Conservation (phyloP, 2,888 invertebrate species). For the Dynastes maya region DNA sequence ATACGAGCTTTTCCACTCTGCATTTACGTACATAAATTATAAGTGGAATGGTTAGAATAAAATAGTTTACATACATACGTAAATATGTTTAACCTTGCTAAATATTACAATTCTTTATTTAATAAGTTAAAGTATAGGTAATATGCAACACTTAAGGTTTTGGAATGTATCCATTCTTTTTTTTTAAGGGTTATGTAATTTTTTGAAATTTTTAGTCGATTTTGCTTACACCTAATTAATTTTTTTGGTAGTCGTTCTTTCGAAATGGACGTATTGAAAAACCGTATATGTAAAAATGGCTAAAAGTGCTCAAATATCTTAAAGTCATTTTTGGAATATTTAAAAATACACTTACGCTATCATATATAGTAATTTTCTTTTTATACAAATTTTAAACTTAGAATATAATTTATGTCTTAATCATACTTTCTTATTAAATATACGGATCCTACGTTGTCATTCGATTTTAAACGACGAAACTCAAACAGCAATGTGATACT, state of each 20-base stretch:
- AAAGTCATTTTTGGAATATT: constrained; percentile 54
- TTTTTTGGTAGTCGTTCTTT: constrained; percentile 2
- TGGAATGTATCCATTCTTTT: background rate
- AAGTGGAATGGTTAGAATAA: background rate
- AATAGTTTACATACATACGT: background rate
- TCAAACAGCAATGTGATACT: too few species aligned
- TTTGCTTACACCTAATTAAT: background rate
- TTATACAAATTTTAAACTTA: constrained; percentile 56
- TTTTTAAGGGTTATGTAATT: background rate
- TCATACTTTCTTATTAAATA: constrained; percentile 24
- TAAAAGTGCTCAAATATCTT: constrained; percentile 50
- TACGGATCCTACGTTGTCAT: background rate
- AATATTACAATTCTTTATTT: too few species aligned
- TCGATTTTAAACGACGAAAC: background rate
- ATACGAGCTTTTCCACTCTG: constrained; percentile 42
- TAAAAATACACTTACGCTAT: constrained; percentile 58
- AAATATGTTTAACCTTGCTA: background rate
- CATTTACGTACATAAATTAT: constrained; percentile 14
- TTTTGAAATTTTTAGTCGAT: background rate
- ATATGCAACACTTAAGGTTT: constrained; percentile 4
- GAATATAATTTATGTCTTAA: constrained; percentile 24
- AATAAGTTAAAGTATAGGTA: background rate
- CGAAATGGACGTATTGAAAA: constrained; percentile 48
- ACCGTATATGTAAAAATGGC: constrained; percentile 48
- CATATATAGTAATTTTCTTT: constrained; percentile 53